Base-by-base conservation (phyloP, 1,140 invertebrate genomes). In the Atta cephalotes region DNA sequence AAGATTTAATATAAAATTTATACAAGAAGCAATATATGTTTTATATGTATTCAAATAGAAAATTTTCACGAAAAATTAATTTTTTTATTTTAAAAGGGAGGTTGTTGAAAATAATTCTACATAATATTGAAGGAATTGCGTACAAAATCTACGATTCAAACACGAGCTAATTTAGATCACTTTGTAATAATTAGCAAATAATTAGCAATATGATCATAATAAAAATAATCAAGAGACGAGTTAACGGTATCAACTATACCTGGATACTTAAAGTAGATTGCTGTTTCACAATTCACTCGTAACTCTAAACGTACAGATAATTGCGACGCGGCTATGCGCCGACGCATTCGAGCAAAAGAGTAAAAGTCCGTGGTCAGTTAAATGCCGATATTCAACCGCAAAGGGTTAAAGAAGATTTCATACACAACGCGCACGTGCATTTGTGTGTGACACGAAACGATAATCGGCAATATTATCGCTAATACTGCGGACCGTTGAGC, bases 391-490 rank as follows among this genome's bases (percentile, higher is more conserved):
- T 62, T 31, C 80, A 74, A 74, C 31, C 80, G 28, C 56, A 14
- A 4, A 84, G 80, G 68, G 70, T 84, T 84, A 84, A 51, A 84
- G 39, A 14, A 72, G 39, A 25, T 49, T 84, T 56, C 21, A 18
- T 31, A 21, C 12, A 68, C 25, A n/a, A 18, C 28, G 53, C 18
- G 45, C 51, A 28, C 62, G 79, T 21, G 45, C 35, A 14, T 39
- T 3, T 31, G 25, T 72, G 53, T 45, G 53, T 21, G 68, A 82
- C 18, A 51, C 56, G 56, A 84, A 84, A 84, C 56, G 80, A 58
- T 84, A 84, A 74, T 74, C 80, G 56, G 56, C 71, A 74, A 74
- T 74, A 62, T 62, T 31, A 82, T 82, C 58, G 79, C 35, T 82
- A 82, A 82, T 82, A 62, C 53, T 66, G 66, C 25, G 79, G 56